Percentiles rank a stretch among this genome's conserved stretches.
Evolutionary conservation across 2,797 vertebrate species (phyloP).

Genomic region (Pangasius krempfi): DNA sequence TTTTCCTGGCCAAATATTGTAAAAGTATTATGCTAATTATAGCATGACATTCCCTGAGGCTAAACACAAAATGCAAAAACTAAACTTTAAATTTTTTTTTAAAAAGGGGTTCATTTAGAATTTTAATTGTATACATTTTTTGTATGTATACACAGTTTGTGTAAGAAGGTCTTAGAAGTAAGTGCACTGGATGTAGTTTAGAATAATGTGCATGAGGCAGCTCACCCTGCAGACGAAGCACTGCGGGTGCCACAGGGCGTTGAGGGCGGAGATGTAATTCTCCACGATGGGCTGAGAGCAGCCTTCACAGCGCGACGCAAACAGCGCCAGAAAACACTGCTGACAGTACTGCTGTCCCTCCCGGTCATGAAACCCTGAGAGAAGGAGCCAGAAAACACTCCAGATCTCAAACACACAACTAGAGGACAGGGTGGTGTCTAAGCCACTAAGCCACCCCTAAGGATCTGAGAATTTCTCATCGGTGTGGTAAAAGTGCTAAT

Average conservation of each 20-base stretch:
- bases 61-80: background rate
- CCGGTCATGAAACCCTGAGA: conserved; percentile 88
- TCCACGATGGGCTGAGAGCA: conserved; percentile 89
- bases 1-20: background rate
- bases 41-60: background rate
- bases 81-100: background rate
- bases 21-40: background rate
- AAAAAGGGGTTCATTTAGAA: background rate
- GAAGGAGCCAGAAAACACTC: background rate
- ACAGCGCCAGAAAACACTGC: conserved; percentile 88
- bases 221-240: conserved; percentile 92
- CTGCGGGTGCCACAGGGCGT: conserved; percentile 89
- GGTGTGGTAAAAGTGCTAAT: background rate
- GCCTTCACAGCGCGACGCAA: conserved; percentile 89
- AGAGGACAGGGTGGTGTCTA: background rate
- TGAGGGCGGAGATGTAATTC: conserved; percentile 93
- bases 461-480: background rate
- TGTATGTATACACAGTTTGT: too few relatives aligned
- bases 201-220: conserved; percentile 3
- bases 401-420: background rate
- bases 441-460: background rate
- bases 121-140: background rate
- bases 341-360: conserved; percentile 90
- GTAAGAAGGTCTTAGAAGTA: background rate
- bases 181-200: background rate